These are phyloP conservation scores for Scaptomyza cyrtandrae DNA, from an alignment of 2,888 invertebrate species.

Conservation along the genomic window DNA sequence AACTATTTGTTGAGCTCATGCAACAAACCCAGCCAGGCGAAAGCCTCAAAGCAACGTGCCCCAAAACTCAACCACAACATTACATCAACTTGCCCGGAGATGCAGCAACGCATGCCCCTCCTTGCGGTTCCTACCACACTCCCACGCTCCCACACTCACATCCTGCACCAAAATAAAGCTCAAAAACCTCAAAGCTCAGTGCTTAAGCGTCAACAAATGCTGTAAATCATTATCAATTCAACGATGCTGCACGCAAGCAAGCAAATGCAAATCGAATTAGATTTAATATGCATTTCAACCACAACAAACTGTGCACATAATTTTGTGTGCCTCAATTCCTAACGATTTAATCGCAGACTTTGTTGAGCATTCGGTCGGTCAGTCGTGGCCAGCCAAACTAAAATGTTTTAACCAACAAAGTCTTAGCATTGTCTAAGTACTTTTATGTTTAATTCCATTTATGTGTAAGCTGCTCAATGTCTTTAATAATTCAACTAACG, in stretches of 20 bases:
- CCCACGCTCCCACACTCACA: background rate
- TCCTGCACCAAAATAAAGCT: constrained; percentile 19
- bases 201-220: constrained; percentile 37
- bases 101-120: constrained; percentile 45
- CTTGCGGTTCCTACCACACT: constrained; percentile 52
- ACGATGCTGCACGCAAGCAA: constrained; percentile 31
- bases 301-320: constrained; percentile 66
- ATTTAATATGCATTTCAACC: constrained; percentile 75
- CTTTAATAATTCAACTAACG: constrained; percentile 2
- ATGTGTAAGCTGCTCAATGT: background rate
- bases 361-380: background rate
- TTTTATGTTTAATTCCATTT: constrained; percentile 1
- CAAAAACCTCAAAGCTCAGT: constrained; percentile 36
- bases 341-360: constrained; percentile 14
- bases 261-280: constrained; percentile 73
- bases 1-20: constrained; percentile 61
- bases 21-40: constrained; percentile 23
- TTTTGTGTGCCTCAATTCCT: constrained; percentile 33
- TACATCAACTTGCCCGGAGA: constrained; percentile 63
- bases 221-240: constrained; percentile 58
- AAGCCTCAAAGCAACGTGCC: constrained; percentile 79
- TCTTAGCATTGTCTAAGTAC: constrained; percentile 26
- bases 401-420: constrained; percentile 25
- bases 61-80: constrained; percentile 72
- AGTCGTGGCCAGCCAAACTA: constrained; percentile 4